These are phyloP conservation scores for Frankliniella fusca DNA, from an alignment of 2,888 invertebrate genomes.

Conservation along the genomic window DNA sequence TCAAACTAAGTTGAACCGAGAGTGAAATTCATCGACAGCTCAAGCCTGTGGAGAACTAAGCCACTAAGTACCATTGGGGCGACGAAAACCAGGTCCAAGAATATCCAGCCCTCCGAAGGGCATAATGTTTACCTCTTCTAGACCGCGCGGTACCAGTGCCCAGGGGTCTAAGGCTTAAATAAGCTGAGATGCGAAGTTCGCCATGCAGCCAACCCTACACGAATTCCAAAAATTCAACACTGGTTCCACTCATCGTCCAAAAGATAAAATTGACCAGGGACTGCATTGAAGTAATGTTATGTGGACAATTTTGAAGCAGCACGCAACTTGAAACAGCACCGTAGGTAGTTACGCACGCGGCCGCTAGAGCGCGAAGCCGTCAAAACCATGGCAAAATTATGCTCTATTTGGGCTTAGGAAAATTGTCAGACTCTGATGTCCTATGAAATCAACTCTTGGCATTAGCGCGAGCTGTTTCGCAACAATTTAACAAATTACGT, in stretches of 20 bases:
- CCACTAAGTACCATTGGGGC: too few relatives aligned
- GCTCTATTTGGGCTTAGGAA: conserved; percentile 9
- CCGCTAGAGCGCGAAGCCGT: conserved; percentile 23
- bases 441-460: background rate
- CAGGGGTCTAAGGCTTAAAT: background rate
- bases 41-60: too few relatives aligned
- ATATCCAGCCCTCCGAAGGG: background rate
- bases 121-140: background rate
- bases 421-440: background rate
- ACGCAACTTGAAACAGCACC: background rate
- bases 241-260: background rate
- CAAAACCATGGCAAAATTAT: conserved; percentile 23
- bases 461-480: background rate
- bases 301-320: background rate
- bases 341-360: background rate
- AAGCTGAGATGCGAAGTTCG: background rate
- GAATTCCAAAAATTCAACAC: background rate
- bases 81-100: background rate
- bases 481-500: background rate
- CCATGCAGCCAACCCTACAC: background rate
- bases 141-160: background rate
- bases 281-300: background rate
- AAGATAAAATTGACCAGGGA: background rate
- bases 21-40: too few relatives aligned
- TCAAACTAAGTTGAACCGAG: background rate